Percentiles rank a stretch among this genome's conserved stretches.
Evolutionary conservation across 2,888 invertebrate genomes (phyloP).

Genomic region (Caenorhabditis becei): DNA sequence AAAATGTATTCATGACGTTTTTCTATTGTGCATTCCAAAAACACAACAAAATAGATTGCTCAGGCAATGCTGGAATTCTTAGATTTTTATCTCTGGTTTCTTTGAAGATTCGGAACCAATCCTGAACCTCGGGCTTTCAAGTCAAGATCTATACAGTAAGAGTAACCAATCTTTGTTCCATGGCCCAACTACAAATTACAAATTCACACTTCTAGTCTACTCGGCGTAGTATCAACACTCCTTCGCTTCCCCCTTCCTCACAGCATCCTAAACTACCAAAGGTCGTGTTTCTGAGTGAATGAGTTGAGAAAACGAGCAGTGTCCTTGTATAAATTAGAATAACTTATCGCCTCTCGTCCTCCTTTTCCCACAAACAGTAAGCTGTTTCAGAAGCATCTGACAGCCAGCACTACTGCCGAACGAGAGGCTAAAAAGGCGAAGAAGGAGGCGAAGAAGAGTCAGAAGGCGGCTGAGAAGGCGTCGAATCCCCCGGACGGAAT

Average conservation of each 20-base stretch:
- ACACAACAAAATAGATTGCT: too few relatives aligned
- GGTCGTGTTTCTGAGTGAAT: constrained; percentile 30
- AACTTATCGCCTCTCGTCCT: constrained; percentile 19
- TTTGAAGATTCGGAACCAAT: too few relatives aligned
- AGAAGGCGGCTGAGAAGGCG: constrained; percentile 33
- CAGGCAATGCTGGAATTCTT: too few relatives aligned
- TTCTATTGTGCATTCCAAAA: too few relatives aligned
- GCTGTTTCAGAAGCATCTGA: constrained; percentile 56
- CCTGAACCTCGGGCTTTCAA: too few relatives aligned
- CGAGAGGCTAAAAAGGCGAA: constrained; percentile 35
- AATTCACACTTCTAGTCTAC: constrained; percentile 4
- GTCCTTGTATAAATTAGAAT: constrained; percentile 46
- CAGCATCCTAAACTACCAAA: constrained; percentile 17
- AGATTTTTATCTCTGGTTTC: too few relatives aligned
- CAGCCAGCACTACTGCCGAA: constrained; percentile 37
- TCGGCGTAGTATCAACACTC: constrained; percentile 22
- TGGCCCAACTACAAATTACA: not conserved
- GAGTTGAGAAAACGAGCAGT: constrained; percentile 31
- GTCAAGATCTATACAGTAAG: too few relatives aligned
- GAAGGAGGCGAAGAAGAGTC: constrained; percentile 23
- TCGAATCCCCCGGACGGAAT: constrained; percentile 41
- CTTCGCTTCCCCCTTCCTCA: not conserved
- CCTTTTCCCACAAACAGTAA: too few relatives aligned
- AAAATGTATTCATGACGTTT: not conserved
- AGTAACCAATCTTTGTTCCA: not conserved